These are phyloP conservation scores for Psilopogon haemacephalus DNA, from an alignment of 2,113 vertebrate species.

Conservation along the genomic window DNA sequence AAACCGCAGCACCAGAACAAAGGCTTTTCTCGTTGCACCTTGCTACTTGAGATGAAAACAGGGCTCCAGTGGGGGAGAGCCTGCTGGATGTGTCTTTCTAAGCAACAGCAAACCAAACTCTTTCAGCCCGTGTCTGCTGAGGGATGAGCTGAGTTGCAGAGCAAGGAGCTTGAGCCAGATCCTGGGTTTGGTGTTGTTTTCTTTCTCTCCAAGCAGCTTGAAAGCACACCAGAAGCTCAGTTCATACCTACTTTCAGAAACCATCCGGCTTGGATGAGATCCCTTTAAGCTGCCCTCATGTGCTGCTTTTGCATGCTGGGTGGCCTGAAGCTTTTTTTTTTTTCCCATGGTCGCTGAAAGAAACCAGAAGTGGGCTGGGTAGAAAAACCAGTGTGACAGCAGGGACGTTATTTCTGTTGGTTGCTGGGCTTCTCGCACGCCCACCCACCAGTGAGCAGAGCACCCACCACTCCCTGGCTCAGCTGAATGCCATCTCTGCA, in stretches of 20 bases:
- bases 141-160: neutral
- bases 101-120: neutral
- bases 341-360: neutral
- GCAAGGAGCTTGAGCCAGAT: neutral
- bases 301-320: neutral
- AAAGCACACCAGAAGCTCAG: neutral
- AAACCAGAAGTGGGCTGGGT: conserved; percentile 4
- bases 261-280: neutral
- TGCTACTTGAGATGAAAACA: neutral
- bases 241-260: conserved; percentile 3
- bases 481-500: neutral
- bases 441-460: neutral
- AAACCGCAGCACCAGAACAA: neutral
- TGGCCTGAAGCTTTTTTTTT: conserved; percentile 48
- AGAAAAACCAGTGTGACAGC: neutral
- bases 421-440: neutral
- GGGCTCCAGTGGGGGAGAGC: neutral
- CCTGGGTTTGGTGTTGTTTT: accelerated
- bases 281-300: conserved; percentile 4
- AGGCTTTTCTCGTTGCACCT: conserved; percentile 6
- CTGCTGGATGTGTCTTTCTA: neutral
- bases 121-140: neutral
- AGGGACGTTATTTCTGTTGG: no score
- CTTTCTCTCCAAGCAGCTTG: neutral
- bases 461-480: neutral